Base-by-base conservation (phyloP, 2,888 invertebrate species). In the Teleiodes luculella region DNA sequence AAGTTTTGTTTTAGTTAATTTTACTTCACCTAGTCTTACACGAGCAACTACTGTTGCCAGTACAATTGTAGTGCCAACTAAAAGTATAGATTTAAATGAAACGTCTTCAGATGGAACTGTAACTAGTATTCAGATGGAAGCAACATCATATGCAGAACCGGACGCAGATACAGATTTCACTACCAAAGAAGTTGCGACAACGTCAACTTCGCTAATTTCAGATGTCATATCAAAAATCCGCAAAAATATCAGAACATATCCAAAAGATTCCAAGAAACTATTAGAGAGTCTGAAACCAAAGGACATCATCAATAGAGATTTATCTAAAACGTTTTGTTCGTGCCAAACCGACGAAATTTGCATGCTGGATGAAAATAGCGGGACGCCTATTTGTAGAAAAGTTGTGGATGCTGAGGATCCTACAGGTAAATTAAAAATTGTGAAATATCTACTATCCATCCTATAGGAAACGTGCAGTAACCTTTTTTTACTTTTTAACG, bases 331-430 rank as follows among this genome's bases (percentile, higher is more conserved):
- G 63, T 87, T 88, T 74, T 91, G 91, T 67, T 82, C 85, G 82
- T 91, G 91, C 84, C 83, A 87, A 80, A 85, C 64, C 59, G 78
- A 80, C 61, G 92, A 93, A 79, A 91, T 93, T 57, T 93, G 93
- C 80, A 92, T 93, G 76, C 90, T 93, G 49, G 87, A 92, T 63
- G 91, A 91, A 64, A 90, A 83, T 62, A 93, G 91, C 66, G 90
- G 91, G 48, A 90, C 90, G 46, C 91, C 93, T 3, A 80, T 88
- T 46, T 93, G 93, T 71, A 87, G 86, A 65, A 68, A 70, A 36
- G 83, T 91, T 5, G 65, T 78, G 14, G 92, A 93, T 68, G 71
- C 76, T 3, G 77, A 85, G 10, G 93, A 93, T 68, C 92, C 92
- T 2, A 93, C 93, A 64, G 93, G 92, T 90, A 65, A 62, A 2